Evolutionary conservation across 2,797 vertebrate genomes (phyloP).

Genomic region (Karalla daura): DNA sequence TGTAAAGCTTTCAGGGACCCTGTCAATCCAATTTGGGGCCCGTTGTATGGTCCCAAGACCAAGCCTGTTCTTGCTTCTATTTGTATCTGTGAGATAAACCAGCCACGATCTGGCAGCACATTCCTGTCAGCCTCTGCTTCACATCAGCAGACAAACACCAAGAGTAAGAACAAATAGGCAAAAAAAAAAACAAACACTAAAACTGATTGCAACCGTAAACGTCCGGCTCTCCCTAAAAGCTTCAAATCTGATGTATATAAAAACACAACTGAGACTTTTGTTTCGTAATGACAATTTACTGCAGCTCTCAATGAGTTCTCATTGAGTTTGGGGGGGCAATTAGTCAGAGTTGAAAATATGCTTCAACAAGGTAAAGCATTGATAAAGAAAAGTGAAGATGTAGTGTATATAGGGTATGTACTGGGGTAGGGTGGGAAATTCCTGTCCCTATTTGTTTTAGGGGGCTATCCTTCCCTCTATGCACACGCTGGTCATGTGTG

Average conservation of each 20-base stretch:
- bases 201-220: fast-evolving
- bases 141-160: slow-evolving; percentile 63
- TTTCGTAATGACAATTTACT: neutral
- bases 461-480: neutral
- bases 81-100: slow-evolving; percentile 62
- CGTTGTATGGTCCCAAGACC: neutral
- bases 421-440: neutral
- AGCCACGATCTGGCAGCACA: slow-evolving; percentile 60
- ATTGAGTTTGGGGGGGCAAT: no score
- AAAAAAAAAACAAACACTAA: slow-evolving; percentile 58
- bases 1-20: neutral
- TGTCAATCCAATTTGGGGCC: neutral
- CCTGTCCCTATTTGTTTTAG: neutral
- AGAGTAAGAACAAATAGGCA: slow-evolving; percentile 61
- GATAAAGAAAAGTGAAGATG: neutral
- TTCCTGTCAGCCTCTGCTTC: slow-evolving; percentile 63
- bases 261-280: no score
- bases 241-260: no score
- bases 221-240: neutral
- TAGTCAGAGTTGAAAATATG: no score
- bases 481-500: neutral
- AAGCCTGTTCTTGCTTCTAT: slow-evolving; percentile 2
- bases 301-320: no score
- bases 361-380: no score
- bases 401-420: neutral